Conservation (phyloP, 2,113 vertebrate genomes). For the Oriolus oriolus region DNA sequence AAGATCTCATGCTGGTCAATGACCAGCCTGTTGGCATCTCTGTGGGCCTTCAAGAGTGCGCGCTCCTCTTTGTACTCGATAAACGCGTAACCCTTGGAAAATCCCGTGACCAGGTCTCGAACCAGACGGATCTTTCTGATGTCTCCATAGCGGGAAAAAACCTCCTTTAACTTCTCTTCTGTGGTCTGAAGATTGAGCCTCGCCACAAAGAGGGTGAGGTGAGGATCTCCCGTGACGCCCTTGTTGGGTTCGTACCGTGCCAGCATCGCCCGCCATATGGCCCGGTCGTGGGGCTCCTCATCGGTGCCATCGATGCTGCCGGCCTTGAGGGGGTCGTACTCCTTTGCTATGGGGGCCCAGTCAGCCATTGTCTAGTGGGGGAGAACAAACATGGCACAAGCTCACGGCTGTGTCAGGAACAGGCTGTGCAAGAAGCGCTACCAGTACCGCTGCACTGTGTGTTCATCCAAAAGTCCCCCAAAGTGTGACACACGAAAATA, state of each 20-base stretch:
- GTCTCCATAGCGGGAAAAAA: slow-evolving; percentile 91
- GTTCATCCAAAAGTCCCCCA: not conserved
- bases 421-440: fast-evolving
- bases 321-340: slow-evolving; percentile 91
- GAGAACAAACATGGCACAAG: not conserved
- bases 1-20: slow-evolving; percentile 91
- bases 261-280: slow-evolving; percentile 89
- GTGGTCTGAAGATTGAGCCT: slow-evolving; percentile 88
- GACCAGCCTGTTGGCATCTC: slow-evolving; percentile 89
- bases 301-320: slow-evolving; percentile 97
- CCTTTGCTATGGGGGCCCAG: slow-evolving; percentile 90
- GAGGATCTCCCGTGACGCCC: slow-evolving; percentile 85
- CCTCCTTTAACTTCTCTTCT: slow-evolving; percentile 85
- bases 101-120: slow-evolving; percentile 89
- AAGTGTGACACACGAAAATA: fast-evolving
- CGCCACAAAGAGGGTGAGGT: slow-evolving; percentile 88
- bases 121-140: slow-evolving; percentile 86
- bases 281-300: slow-evolving; percentile 91
- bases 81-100: slow-evolving; percentile 92
- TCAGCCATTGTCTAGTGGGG: slow-evolving; percentile 77
- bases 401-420: fast-evolving
- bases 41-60: slow-evolving; percentile 81
- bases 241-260: slow-evolving; percentile 88
- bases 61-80: slow-evolving; percentile 92
- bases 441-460: not conserved